Evolutionary conservation across 2,888 invertebrate species (phyloP).

Genomic region (Xanthia icteritia): DNA sequence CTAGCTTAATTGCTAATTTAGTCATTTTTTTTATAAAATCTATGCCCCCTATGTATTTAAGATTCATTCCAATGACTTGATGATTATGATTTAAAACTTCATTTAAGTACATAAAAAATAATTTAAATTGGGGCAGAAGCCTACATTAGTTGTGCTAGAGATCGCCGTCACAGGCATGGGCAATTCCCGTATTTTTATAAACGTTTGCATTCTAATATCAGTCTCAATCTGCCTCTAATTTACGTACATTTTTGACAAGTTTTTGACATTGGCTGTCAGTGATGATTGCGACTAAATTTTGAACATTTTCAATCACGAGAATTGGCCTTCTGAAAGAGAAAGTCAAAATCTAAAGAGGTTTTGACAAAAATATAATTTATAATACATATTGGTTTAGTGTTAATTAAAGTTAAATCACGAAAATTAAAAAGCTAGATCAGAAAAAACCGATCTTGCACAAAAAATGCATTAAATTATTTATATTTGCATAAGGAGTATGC

Average conservation of each 20-base stretch:
- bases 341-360: no score
- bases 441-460: not conserved
- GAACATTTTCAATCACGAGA: no score
- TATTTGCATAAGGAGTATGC: not conserved
- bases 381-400: not conserved
- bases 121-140: slow-evolving; percentile 37
- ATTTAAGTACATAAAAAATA: slow-evolving; percentile 54
- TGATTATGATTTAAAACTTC: slow-evolving; percentile 55
- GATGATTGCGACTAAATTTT: no score
- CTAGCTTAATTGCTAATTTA: slow-evolving; percentile 47
- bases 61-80: slow-evolving; percentile 67
- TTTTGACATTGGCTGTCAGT: no score
- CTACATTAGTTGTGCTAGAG: slow-evolving; percentile 24
- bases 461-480: slow-evolving; percentile 11
- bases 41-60: slow-evolving; percentile 71
- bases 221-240: no score
- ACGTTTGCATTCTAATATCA: no score
- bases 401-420: not conserved
- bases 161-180: no score
- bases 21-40: slow-evolving; percentile 65
- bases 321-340: no score
- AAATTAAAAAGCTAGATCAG: not conserved
- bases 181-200: no score
- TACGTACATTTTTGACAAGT: no score
- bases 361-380: slow-evolving; percentile 6